Base-by-base conservation (phyloP, 1,140 invertebrate species). In the Drosophila lini region DNA sequence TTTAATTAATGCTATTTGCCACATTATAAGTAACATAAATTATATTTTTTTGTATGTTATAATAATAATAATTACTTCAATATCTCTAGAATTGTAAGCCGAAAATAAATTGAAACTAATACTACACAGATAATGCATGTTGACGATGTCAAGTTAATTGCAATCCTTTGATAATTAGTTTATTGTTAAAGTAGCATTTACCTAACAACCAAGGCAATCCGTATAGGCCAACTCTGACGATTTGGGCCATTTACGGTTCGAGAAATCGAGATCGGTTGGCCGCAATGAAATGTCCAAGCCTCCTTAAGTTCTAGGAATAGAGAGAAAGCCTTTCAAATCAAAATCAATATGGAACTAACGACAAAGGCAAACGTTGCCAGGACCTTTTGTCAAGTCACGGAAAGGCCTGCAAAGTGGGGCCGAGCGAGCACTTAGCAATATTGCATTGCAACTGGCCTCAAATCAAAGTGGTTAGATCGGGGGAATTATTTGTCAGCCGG, bases 381-480 rank as follows among this genome's bases (percentile, higher is more conserved):
- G 68, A 50, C 63, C 80, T 74, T 88, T 88, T 83, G 84, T 83
- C 68, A 62, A 89, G 77, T 83, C 77, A 83, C 47, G 38, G 42
- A 63, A 38, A 64, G 68, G 50, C 68, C 53, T 58, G 61, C 61
- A 64, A 58, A 64, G 52, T 32, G 31, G 55, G 58, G 36, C 44
- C 13, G 22, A 15, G 50, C 40, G 15, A 86, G 83, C 83, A 88
- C 83, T 88, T 89, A 88, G 71, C 68, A 80, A 64, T 88, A 88
- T 88, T 88, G 77, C 73, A 86, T 70, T 73, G 79, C 62, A 82
- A 44, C 48, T 16, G 41, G 50, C 38, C 53, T 36, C 41, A 56
- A 77, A 80, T 77, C 77, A 67, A 80, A 63, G 78, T 78, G 73
- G 71, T 78, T 81, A 63, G 82, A 83, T 77, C 78, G 65, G 44